These are phyloP conservation scores for Remorina albescens DNA, from an alignment of 2,797 vertebrate genomes.

Conservation along the genomic window DNA sequence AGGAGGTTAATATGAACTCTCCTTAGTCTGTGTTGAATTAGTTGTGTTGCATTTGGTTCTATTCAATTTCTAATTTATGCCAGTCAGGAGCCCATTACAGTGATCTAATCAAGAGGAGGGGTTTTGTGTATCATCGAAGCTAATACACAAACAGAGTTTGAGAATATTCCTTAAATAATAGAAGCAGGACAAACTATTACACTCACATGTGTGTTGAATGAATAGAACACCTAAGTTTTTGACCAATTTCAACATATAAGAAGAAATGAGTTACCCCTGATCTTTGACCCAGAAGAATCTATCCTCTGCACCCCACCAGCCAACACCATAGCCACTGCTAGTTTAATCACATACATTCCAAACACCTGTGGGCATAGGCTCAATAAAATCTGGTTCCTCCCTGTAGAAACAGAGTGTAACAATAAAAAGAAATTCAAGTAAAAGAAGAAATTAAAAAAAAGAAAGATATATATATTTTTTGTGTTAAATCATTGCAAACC, in stretches of 20 bases:
- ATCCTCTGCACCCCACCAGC: constrained; percentile 96
- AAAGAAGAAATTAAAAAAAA: background rate
- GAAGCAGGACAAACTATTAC: too few species aligned
- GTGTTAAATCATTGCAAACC: constrained; percentile 74
- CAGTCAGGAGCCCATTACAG: too few species aligned
- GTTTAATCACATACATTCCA: constrained; percentile 95
- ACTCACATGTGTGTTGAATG: too few species aligned
- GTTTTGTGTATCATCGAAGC: too few species aligned
- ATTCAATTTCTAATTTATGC: too few species aligned
- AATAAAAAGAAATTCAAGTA: background rate
- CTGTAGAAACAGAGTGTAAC: constrained; percentile 70
- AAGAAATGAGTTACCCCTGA: constrained; percentile 85
- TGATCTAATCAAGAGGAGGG: too few species aligned
- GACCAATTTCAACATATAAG: background rate
- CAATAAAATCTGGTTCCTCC: constrained; percentile 93
- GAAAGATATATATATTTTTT: background rate
- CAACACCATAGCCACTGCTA: constrained; percentile 95
- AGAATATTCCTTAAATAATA: too few species aligned
- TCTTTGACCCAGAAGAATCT: constrained; percentile 91
- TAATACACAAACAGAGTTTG: too few species aligned
- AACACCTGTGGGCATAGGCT: constrained; percentile 97
- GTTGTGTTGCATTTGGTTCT: too few species aligned
- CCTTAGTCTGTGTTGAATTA: too few species aligned
- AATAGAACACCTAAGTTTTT: too few species aligned
- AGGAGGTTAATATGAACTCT: too few species aligned